These are phyloP conservation scores for Schizopygopsis malacanthus DNA, from an alignment of 2,797 vertebrate genomes.

Conservation along the genomic window DNA sequence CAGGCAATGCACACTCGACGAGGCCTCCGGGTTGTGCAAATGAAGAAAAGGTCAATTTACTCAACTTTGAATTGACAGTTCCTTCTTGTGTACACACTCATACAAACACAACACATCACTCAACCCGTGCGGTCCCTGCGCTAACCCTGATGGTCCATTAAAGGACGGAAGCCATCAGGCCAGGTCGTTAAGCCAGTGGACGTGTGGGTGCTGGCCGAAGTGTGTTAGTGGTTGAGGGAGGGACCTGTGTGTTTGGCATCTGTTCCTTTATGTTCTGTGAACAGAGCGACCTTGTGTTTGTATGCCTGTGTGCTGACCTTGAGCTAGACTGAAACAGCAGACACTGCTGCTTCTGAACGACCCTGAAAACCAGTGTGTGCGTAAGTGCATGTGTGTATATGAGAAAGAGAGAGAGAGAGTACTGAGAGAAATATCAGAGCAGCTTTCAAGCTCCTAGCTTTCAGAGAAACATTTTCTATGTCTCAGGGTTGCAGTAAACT, in stretches of 20 bases:
- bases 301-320: conserved; percentile 78
- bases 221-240: conserved; percentile 35
- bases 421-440: conserved; percentile 48
- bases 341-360: conserved; percentile 61
- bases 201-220: conserved; percentile 21
- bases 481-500: conserved; percentile 32
- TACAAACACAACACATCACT: conserved; percentile 34
- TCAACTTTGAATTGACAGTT: conserved; percentile 30
- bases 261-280: conserved; percentile 65
- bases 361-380: conserved; percentile 52
- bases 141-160: conserved; percentile 47
- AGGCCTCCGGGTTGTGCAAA: conserved; percentile 37
- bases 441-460: conserved; percentile 38
- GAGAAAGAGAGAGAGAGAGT: conserved; percentile 29
- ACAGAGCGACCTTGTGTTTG: conserved; percentile 76
- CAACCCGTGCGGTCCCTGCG: background rate
- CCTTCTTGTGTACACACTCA: conserved; percentile 9
- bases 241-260: conserved; percentile 61
- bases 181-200: conserved; percentile 50
- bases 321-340: conserved; percentile 66
- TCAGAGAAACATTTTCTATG: conserved; percentile 43
- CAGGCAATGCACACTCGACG: conserved; percentile 21
- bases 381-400: conserved; percentile 28
- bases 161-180: conserved; percentile 39
- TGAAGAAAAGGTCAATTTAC: conserved; percentile 41